These are phyloP conservation scores for Mesocricetus auratus DNA, from an alignment of 2,113 vertebrate species.

Conservation along the genomic window DNA sequence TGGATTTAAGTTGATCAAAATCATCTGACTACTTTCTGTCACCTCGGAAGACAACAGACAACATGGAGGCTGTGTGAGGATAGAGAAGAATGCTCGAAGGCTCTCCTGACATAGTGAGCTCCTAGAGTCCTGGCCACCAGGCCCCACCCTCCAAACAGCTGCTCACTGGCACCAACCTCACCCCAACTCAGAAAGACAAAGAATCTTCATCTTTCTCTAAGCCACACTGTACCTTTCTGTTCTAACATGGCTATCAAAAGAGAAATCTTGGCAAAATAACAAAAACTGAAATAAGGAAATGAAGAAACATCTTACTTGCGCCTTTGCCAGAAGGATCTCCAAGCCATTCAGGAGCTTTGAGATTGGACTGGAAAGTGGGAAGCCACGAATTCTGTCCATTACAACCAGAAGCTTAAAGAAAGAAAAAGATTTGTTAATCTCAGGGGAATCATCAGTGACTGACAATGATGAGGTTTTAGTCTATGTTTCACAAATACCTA, in stretches of 20 bases:
- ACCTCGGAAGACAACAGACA: neutral
- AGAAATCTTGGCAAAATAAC: neutral
- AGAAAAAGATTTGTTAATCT: neutral
- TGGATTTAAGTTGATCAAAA: neutral
- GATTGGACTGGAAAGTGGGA: conserved; percentile 94
- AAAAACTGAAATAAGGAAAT: conserved; percentile 26
- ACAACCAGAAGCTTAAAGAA: conserved; percentile 92
- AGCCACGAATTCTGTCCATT: conserved; percentile 93
- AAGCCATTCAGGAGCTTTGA: conserved; percentile 98
- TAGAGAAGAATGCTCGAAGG: too few species aligned
- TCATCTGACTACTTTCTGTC: neutral
- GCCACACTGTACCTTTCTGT: neutral
- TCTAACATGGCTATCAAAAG: neutral
- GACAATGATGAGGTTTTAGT: neutral
- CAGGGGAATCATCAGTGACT: neutral
- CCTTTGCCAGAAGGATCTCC: conserved; percentile 96
- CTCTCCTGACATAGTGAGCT: neutral
- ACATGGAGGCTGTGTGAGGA: neutral
- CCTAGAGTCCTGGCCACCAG: neutral
- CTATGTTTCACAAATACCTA: neutral
- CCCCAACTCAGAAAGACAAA: neutral
- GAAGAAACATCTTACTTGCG: conserved; percentile 90
- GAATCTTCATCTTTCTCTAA: neutral
- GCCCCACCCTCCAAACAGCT: neutral
- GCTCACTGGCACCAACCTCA: neutral